A percentile compares a stretch with the other conserved stretches of the same genome.
phyloP scores from a whole-genome alignment of 2,888 invertebrate genomes.

The Xylocampa areola region DNA sequence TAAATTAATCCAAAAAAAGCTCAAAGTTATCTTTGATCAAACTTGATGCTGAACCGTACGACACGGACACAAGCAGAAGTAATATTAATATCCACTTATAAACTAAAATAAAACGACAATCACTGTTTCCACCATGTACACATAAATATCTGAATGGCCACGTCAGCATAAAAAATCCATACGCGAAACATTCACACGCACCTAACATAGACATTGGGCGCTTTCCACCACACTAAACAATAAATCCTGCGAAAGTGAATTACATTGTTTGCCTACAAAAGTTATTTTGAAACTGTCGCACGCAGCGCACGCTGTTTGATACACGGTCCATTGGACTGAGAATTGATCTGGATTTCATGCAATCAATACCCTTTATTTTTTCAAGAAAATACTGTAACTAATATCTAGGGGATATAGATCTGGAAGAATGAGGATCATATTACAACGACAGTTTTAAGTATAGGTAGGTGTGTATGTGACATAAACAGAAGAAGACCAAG shows the following conservation, averaged over 20 bases:
- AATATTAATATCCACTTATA: too few species aligned
- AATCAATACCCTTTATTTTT: constrained; percentile 6
- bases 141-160: neutral
- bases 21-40: too few species aligned
- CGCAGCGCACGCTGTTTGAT: constrained; percentile 56
- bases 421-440: too few species aligned
- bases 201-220: constrained; percentile 43
- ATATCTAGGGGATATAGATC: too few species aligned
- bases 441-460: too few species aligned
- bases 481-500: too few species aligned
- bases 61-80: too few species aligned
- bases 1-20: too few species aligned
- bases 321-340: constrained; percentile 18
- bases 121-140: neutral
- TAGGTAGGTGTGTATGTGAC: too few species aligned
- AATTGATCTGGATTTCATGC: constrained; percentile 26
- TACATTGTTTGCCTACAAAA: constrained; percentile 64
- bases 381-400: too few species aligned
- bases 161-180: constrained; percentile 9
- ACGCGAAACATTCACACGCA: constrained; percentile 35
- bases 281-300: constrained; percentile 65
- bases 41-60: too few species aligned
- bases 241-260: constrained; percentile 66
- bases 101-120: too few species aligned
- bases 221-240: constrained; percentile 55